A percentile compares a stretch with the other conserved stretches of the same genome.
phyloP scores from a whole-genome alignment of 2,797 vertebrate species.

The Decapterus maruadsi region DNA sequence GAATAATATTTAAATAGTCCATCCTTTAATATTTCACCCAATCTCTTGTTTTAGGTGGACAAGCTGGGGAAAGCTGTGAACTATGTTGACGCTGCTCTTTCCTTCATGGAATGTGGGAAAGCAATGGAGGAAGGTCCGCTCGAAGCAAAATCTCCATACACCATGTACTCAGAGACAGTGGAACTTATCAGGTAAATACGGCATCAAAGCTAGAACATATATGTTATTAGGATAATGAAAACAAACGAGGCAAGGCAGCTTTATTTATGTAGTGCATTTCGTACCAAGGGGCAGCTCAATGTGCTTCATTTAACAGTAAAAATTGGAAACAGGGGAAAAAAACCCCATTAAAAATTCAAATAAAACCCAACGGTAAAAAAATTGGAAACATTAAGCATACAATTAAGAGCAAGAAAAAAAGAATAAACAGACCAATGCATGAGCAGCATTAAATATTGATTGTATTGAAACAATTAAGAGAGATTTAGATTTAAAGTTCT shows the following conservation, averaged over 20 bases:
- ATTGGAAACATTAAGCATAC: too few species aligned
- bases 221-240: background rate
- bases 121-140: slow-evolving; percentile 98
- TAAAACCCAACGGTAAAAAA: too few species aligned
- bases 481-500: too few species aligned
- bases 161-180: slow-evolving; percentile 99
- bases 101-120: slow-evolving; percentile 99
- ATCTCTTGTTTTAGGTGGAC: slow-evolving; percentile 88
- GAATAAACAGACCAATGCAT: too few species aligned
- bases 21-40: slow-evolving; percentile 3
- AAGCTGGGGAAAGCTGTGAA: slow-evolving; percentile 98
- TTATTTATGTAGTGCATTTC: too few species aligned
- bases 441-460: too few species aligned
- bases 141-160: slow-evolving; percentile 97
- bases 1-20: background rate
- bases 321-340: too few species aligned
- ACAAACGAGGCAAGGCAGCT: background rate
- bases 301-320: too few species aligned
- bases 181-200: slow-evolving; percentile 94
- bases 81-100: slow-evolving; percentile 96
- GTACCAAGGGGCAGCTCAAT: too few species aligned
- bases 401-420: too few species aligned
- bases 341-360: too few species aligned
- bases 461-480: too few species aligned
- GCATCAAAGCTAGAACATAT: background rate